Conservation (phyloP, 2,113 vertebrate species). For the Bufo bufo region DNA sequence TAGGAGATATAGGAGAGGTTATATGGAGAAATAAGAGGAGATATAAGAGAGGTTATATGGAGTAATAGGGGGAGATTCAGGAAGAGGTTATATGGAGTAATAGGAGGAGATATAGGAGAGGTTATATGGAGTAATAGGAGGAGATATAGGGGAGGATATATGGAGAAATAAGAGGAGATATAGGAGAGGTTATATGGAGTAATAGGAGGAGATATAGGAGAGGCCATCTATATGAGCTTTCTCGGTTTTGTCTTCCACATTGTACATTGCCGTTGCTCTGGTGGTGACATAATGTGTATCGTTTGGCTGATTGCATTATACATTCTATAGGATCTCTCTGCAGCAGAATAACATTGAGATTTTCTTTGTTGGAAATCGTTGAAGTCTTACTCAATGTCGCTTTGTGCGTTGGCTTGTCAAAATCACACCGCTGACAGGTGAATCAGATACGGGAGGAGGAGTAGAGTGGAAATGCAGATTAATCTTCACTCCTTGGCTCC, state of each 20-base stretch:
- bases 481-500: conserved; percentile 27
- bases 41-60: background rate
- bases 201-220: conserved; percentile 21
- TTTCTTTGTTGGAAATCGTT: conserved; percentile 18
- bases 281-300: background rate
- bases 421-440: conserved; percentile 22
- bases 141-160: background rate
- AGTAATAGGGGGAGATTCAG: background rate
- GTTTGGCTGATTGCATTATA: conserved; percentile 11
- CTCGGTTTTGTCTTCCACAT: background rate
- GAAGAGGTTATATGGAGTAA: background rate
- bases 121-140: background rate
- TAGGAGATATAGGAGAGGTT: too few species aligned
- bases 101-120: background rate
- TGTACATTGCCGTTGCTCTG: too few species aligned
- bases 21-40: background rate
- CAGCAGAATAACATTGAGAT: background rate
- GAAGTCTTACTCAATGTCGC: conserved; percentile 3
- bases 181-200: background rate
- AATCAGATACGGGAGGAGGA: conserved; percentile 14
- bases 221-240: background rate
- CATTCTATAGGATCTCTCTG: background rate
- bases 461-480: conserved; percentile 39
- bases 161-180: background rate
- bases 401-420: conserved; percentile 6